These are phyloP conservation scores for Saccostrea glomerata DNA, from an alignment of 1,140 invertebrate genomes.

Conservation along the genomic window DNA sequence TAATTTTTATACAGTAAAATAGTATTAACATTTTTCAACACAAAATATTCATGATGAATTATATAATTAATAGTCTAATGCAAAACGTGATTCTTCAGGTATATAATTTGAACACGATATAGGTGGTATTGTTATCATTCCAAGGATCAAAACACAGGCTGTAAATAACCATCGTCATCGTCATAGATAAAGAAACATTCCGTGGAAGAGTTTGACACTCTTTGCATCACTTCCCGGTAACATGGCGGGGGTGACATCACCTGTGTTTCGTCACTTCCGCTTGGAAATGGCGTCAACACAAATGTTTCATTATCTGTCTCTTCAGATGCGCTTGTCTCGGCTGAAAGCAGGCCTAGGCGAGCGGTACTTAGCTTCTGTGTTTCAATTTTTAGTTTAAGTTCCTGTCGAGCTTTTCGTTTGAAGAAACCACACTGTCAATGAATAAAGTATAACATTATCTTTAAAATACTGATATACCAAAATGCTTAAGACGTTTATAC, in stretches of 20 bases:
- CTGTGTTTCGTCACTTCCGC: slow-evolving; percentile 30
- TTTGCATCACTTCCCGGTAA: not conserved
- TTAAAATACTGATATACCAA: not conserved
- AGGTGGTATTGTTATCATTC: not conserved
- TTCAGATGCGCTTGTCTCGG: not conserved
- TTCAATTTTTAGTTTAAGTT: slow-evolving; percentile 21
- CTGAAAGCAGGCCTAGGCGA: not conserved
- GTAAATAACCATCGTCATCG: not conserved
- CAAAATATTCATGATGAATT: too few relatives aligned
- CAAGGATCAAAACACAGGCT: not conserved
- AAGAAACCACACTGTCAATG: not conserved
- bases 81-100: too few relatives aligned
- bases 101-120: not conserved
- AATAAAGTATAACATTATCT: not conserved
- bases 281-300: slow-evolving; percentile 14
- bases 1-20: too few relatives aligned
- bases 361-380: not conserved
- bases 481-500: too few relatives aligned
- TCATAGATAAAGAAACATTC: slow-evolving; percentile 14
- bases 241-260: not conserved
- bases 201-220: not conserved
- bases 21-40: too few relatives aligned
- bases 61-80: too few relatives aligned
- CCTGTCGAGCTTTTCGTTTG: not conserved
- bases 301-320: slow-evolving; percentile 6